Conservation (phyloP, 2,888 invertebrate species). For the Lithophane ornitopus region DNA sequence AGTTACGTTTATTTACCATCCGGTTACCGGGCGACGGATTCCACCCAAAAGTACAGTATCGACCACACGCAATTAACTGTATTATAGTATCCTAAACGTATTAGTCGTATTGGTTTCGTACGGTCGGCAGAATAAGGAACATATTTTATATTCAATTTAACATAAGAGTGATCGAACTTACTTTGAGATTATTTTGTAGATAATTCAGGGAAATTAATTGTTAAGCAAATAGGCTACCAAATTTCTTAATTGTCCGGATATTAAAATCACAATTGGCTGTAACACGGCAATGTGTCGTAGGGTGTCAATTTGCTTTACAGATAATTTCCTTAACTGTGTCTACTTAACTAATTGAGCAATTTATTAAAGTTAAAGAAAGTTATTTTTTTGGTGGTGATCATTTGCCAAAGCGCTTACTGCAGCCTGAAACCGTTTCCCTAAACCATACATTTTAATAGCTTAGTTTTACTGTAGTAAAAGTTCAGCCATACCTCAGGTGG, state of each 20-base stretch:
- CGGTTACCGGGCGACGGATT: conserved; percentile 61
- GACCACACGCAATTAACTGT: conserved; percentile 68
- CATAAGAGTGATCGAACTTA: not conserved
- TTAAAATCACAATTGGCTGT: no score
- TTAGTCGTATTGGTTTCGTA: conserved; percentile 33
- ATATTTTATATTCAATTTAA: not conserved
- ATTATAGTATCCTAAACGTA: conserved; percentile 28
- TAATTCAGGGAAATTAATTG: no score
- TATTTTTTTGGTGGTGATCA: not conserved
- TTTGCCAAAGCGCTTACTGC: not conserved
- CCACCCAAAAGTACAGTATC: conserved; percentile 73
- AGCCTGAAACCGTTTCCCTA: not conserved
- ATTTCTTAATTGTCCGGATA: no score
- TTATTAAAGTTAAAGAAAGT: not conserved
- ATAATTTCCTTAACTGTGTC: no score
- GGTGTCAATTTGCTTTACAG: no score
- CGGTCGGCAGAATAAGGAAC: conserved; percentile 1
- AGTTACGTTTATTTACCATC: conserved; percentile 70
- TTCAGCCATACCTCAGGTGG: not conserved
- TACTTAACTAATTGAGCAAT: not conserved
- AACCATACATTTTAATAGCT: not conserved
- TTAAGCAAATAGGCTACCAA: no score
- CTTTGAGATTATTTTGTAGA: not conserved
- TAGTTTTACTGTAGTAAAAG: not conserved
- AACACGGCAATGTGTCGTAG: no score